Evolutionary conservation across 2,797 vertebrate genomes (phyloP).

Genomic region (Manis javanica): DNA sequence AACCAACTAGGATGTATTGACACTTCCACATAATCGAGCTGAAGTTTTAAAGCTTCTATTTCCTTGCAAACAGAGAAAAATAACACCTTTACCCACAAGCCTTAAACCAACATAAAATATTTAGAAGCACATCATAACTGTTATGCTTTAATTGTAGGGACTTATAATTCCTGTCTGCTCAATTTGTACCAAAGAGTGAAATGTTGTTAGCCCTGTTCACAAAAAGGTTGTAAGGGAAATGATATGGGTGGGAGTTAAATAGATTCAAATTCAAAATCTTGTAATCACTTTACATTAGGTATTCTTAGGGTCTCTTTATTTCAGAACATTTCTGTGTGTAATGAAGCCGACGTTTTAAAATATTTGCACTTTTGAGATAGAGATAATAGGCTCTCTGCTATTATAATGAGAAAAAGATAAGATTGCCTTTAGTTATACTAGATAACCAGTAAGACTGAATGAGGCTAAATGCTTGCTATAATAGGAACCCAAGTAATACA

Average conservation of each 20-base stretch:
- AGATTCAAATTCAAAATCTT: constrained; percentile 71
- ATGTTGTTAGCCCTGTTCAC: constrained; percentile 79
- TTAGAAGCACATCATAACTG: constrained; percentile 76
- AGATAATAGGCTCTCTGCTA: background rate
- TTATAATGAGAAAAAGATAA: constrained; percentile 30
- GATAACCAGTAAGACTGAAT: background rate
- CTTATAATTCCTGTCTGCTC: constrained; percentile 82
- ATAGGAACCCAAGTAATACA: background rate
- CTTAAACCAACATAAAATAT: constrained; percentile 83
- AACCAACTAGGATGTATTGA: constrained; percentile 72
- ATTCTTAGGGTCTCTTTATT: background rate
- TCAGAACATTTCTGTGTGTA: background rate
- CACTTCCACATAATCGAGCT: constrained; percentile 71
- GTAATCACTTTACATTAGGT: constrained; percentile 60
- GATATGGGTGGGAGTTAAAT: constrained; percentile 56
- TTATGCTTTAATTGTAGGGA: constrained; percentile 70
- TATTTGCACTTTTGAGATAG: constrained; percentile 3
- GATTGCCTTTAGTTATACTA: background rate
- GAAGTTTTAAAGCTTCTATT: constrained; percentile 76
- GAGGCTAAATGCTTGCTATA: background rate
- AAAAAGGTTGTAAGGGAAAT: constrained; percentile 79
- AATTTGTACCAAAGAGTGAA: constrained; percentile 72
- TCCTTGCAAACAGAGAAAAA: constrained; percentile 82
- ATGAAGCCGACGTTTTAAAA: constrained; percentile 27
- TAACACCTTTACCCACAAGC: constrained; percentile 75